A percentile compares a stretch with the other conserved stretches of the same genome.
These are phyloP conservation scores for Thecophora atra DNA, from an alignment of 2,888 invertebrate genomes.

Conservation along the genomic window DNA sequence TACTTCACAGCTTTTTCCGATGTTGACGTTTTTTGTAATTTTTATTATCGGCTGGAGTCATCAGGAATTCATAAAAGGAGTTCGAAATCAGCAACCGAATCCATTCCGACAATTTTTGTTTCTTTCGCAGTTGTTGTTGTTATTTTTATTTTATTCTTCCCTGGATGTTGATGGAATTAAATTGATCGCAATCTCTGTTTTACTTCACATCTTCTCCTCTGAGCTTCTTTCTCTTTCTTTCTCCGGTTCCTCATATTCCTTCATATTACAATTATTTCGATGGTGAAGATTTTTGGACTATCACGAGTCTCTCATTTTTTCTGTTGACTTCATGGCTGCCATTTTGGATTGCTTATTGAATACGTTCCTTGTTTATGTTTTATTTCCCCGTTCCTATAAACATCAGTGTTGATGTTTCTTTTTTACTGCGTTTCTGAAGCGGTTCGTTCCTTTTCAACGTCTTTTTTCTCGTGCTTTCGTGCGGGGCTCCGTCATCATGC, in stretches of 20 bases:
- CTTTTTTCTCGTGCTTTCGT: neutral
- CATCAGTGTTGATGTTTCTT: neutral
- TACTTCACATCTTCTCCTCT: neutral
- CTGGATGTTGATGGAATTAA: neutral
- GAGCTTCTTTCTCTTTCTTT: too few relatives aligned
- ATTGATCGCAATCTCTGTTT: too few relatives aligned
- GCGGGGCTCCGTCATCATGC: neutral
- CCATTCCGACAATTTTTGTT: neutral
- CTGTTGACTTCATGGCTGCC: neutral
- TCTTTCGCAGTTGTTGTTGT: too few relatives aligned
- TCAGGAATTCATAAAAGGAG: conserved; percentile 34
- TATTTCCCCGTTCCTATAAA: neutral
- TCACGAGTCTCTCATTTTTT: neutral
- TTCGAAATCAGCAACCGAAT: conserved; percentile 9
- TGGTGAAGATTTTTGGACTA: too few relatives aligned
- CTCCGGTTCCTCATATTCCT: too few relatives aligned
- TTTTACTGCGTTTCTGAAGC: neutral
- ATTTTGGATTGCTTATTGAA: neutral
- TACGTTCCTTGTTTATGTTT: neutral
- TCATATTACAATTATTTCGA: too few relatives aligned
- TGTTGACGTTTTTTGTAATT: neutral
- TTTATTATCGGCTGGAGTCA: neutral
- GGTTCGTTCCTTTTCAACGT: neutral
- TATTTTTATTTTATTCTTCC: too few relatives aligned
- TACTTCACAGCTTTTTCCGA: neutral